Conservation (phyloP, 2,888 invertebrate species). For the Noctua janthina region DNA sequence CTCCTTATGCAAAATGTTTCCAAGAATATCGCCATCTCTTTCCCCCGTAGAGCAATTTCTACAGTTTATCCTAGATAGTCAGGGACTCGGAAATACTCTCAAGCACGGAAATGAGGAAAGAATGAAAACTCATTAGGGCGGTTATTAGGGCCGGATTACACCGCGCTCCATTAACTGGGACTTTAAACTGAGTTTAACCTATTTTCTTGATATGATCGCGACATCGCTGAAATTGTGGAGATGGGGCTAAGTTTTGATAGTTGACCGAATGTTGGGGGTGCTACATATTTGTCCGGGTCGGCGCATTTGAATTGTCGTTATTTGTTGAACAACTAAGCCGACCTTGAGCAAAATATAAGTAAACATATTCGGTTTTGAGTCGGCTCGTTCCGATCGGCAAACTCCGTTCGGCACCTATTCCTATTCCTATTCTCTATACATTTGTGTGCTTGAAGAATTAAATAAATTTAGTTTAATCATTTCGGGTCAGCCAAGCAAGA, state of each 20-base stretch:
- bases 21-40: constrained; percentile 35
- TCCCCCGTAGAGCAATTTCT: constrained; percentile 37
- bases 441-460: not conserved
- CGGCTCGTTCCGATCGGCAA: not conserved
- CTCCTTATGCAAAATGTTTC: constrained; percentile 18
- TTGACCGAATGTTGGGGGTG: not conserved
- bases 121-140: constrained; percentile 67
- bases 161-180: constrained; percentile 56
- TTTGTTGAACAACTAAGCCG: not conserved
- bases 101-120: constrained; percentile 62
- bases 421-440: not conserved
- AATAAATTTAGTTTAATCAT: not conserved
- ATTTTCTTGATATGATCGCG: constrained; percentile 63
- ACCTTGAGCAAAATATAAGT: not conserved
- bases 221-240: constrained; percentile 36
- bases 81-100: constrained; percentile 49
- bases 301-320: too few relatives aligned
- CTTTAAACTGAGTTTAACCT: constrained; percentile 63
- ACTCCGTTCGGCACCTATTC: not conserved
- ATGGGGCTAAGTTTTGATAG: constrained; percentile 27
- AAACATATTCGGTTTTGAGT: not conserved
- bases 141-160: constrained; percentile 64
- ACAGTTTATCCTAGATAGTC: constrained; percentile 51
- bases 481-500: too few relatives aligned
- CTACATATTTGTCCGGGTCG: not conserved